Evolutionary conservation across 2,113 vertebrate genomes (phyloP).

Genomic region (Chamaea fasciata): DNA sequence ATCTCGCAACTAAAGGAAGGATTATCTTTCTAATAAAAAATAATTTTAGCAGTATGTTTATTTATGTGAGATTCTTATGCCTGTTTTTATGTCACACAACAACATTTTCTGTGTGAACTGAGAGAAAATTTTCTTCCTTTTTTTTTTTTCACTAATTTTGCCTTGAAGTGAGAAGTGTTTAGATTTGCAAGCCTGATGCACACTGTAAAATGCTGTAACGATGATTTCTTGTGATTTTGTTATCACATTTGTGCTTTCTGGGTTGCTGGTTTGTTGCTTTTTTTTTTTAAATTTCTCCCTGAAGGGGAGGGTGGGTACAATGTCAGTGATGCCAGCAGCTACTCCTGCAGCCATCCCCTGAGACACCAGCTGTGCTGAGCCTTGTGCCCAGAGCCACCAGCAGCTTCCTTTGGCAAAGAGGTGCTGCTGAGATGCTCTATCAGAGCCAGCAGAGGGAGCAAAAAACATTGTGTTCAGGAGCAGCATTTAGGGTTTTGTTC

Average conservation of each 20-base stretch:
- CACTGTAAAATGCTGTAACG: not conserved
- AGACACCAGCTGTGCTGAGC: not conserved
- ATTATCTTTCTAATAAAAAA: not conserved
- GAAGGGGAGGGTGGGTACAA: not conserved
- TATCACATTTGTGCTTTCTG: not conserved
- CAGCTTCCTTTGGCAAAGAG: not conserved
- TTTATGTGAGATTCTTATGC: not conserved
- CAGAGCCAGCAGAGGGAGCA: slow-evolving; percentile 59
- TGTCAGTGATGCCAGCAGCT: not conserved
- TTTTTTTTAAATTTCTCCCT: not conserved
- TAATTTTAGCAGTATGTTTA: not conserved
- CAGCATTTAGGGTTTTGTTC: not conserved
- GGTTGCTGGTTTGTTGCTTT: not conserved
- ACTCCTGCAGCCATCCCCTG: not conserved
- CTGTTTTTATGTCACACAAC: not conserved
- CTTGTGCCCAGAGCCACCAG: too few species aligned
- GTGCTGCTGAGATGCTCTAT: not conserved
- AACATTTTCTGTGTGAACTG: not conserved
- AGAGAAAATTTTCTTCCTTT: not conserved
- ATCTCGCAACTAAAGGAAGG: not conserved
- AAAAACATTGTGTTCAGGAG: slow-evolving; percentile 1
- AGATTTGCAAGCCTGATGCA: not conserved
- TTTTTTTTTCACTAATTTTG: not conserved
- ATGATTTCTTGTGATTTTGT: not conserved
- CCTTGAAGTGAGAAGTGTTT: not conserved